phyloP scores from a whole-genome alignment of 2,888 invertebrate genomes.

The Sarcophaga caerulescens region DNA sequence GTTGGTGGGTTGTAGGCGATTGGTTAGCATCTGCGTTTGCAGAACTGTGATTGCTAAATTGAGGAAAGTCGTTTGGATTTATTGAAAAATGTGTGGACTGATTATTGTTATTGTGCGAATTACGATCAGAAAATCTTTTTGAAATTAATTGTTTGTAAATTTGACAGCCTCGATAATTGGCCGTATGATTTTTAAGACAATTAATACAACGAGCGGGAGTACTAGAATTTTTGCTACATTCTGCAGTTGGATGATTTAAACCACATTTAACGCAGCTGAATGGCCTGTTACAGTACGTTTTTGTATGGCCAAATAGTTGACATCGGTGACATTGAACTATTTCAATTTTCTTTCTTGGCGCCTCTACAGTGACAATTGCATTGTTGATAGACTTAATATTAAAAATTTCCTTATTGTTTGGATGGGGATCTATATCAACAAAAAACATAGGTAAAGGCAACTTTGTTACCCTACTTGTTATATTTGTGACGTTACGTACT shows the following conservation, averaged over 20 bases:
- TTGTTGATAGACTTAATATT: neutral
- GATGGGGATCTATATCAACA: conserved; percentile 4
- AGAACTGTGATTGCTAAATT: no score
- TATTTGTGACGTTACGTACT: no score
- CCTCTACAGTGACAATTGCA: neutral
- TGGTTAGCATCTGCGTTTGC: neutral
- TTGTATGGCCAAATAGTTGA: neutral
- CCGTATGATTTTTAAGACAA: neutral
- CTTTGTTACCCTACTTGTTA: neutral
- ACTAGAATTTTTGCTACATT: neutral
- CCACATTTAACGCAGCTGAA: no score
- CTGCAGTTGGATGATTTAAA: neutral
- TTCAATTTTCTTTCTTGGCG: neutral
- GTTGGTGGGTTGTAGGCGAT: neutral
- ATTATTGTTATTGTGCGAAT: neutral
- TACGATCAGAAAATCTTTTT: neutral
- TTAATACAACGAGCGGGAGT: neutral
- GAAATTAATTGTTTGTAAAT: neutral
- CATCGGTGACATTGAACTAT: conserved; percentile 33
- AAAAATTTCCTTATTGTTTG: conserved; percentile 4
- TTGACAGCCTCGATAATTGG: conserved; percentile 3
- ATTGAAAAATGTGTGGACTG: no score
- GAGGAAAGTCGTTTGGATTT: no score
- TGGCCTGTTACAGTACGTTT: no score
- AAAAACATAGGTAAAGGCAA: neutral